Evolutionary conservation across 1,140 invertebrate genomes (phyloP).

Genomic region (Oncopodura yosiiana): DNA sequence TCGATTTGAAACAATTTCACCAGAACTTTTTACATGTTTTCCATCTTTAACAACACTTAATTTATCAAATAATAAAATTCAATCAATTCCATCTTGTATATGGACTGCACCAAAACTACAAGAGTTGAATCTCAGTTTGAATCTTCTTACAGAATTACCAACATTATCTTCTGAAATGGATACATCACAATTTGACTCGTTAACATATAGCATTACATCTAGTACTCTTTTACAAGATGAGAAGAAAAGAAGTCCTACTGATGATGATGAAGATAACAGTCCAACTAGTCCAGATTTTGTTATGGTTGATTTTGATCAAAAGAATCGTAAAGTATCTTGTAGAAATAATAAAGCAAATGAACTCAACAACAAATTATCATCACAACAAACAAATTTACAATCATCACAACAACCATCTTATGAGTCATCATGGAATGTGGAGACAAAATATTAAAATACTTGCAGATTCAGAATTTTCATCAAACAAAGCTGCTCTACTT

Average conservation of each 20-base stretch:
- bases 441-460: conserved; percentile 27
- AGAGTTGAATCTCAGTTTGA: conserved; percentile 84
- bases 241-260: conserved; percentile 19
- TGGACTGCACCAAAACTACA: conserved; percentile 82
- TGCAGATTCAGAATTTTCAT: conserved; percentile 13
- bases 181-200: conserved; percentile 21
- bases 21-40: conserved; percentile 64
- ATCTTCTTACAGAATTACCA: conserved; percentile 75
- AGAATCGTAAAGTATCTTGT: conserved; percentile 20
- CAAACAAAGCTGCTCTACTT: conserved; percentile 3
- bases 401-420: conserved; percentile 1
- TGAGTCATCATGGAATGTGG: conserved; percentile 24
- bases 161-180: conserved; percentile 33
- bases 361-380: background rate
- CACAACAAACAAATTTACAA: background rate
- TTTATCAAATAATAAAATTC: conserved; percentile 88
- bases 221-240: too few relatives aligned
- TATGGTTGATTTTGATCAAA: conserved; percentile 26
- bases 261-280: background rate
- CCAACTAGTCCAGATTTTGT: conserved; percentile 28
- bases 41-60: conserved; percentile 72
- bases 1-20: conserved; percentile 65
- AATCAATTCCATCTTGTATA: conserved; percentile 58
- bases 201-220: conserved; percentile 23
- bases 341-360: background rate